Evolutionary conservation across 2,888 invertebrate genomes (phyloP).

Genomic region (Bibio marci): DNA sequence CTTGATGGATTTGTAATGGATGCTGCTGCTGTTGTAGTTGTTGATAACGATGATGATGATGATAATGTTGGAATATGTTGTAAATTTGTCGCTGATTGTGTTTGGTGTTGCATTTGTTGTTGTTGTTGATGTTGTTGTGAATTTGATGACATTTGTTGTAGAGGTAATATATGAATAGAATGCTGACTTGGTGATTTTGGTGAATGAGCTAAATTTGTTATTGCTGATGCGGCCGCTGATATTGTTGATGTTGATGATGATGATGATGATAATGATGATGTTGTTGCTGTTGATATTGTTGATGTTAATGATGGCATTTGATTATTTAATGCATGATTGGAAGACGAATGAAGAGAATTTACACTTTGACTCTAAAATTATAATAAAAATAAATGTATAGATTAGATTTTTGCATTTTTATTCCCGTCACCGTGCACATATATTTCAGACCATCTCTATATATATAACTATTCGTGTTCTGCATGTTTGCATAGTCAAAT

Average conservation of each 20-base stretch:
- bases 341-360: constrained; percentile 25
- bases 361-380: constrained; percentile 21
- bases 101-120: constrained; percentile 8
- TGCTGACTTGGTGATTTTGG: constrained; percentile 30
- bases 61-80: constrained; percentile 3
- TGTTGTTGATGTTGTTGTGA: constrained; percentile 12
- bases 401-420: too few relatives aligned
- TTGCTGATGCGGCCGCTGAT: background rate
- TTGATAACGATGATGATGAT: constrained; percentile 14
- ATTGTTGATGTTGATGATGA: constrained; percentile 1
- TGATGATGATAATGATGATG: too few relatives aligned
- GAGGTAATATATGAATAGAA: constrained; percentile 1
- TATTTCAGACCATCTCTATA: too few relatives aligned
- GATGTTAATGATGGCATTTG: constrained; percentile 24
- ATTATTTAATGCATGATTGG: constrained; percentile 28
- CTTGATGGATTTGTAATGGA: constrained; percentile 21
- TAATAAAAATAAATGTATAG: too few relatives aligned
- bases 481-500: too few relatives aligned
- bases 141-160: background rate
- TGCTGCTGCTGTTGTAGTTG: constrained; percentile 10
- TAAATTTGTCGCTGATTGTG: background rate
- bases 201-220: constrained; percentile 21
- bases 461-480: too few relatives aligned
- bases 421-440: too few relatives aligned
- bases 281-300: constrained; percentile 8